Evolutionary conservation across 2,888 invertebrate species (phyloP), one percentile per base, ranked within the genome.

Genomic region (Eustalomyia histrio): DNA sequence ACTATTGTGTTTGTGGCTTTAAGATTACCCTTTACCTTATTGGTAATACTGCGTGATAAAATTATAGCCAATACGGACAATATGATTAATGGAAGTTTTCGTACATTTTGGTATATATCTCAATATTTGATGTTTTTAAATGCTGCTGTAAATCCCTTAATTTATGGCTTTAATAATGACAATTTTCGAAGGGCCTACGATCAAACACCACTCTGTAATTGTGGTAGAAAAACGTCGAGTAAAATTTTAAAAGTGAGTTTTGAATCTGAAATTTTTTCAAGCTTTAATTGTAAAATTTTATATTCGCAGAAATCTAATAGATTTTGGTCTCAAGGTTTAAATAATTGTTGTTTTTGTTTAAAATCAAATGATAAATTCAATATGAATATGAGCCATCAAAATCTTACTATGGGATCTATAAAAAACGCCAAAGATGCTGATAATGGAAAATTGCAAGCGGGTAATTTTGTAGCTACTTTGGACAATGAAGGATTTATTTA

Each of bases 141-240:
- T 88, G 94, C 94, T 5, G 95, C 95, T 2, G 89, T 95, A 64
- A 96, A 96, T 87, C 96, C 96, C 0, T 89, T 96, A 0, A 94
- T 96, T 78, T 96, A 95, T 84, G 95, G 95, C 3, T 93, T 94
- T 73, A 95, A 94, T 10, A 95, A 95, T 86, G 92, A 93, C 35
- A 93, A 94, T 84, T 94, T 95, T 85, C 91, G 93, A 12, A 92
- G 93, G 65, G 95, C 95, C 14, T 94, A 95, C 89, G 84, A 86
- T 43, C 94, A 91, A 12, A 96, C 96, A 91, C 85, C 88, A 35
- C 57, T 88, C 5, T 84, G 84, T 55, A 84, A 75, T 57, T 86
- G 85, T 53, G 86, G 83, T 55, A 84, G 86, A n/a, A 85, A 85
- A 8, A 4, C 18, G 10, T 2, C 35, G 24, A 55, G 14, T 58